Evolutionary conservation across 2,797 vertebrate species (phyloP).

Genomic region (Spea hammondii): DNA sequence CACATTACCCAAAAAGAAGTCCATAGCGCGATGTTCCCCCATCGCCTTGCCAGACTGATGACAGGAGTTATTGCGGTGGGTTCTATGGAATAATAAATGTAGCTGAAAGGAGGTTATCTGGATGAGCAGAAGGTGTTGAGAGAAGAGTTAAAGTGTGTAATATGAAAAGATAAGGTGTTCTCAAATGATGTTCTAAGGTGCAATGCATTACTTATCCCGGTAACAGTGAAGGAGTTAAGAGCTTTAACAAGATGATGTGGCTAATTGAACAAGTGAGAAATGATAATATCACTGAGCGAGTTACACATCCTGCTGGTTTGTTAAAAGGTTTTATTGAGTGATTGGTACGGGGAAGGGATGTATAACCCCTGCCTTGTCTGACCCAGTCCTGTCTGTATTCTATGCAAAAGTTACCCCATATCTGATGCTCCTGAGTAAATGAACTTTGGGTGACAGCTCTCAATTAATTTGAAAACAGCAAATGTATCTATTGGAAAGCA

Average conservation of each 20-base stretch:
- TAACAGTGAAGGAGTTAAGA: conserved; percentile 24
- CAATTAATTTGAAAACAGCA: neutral
- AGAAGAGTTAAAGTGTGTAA: neutral
- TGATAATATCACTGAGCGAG: conserved; percentile 26
- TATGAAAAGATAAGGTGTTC: neutral
- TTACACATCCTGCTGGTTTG: conserved; percentile 29
- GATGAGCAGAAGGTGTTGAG: neutral
- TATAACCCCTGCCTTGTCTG: neutral
- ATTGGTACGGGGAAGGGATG: neutral
- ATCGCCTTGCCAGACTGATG: no score
- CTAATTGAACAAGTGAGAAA: conserved; percentile 42
- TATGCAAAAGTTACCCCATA: neutral
- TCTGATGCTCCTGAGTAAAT: neutral
- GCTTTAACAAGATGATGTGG: conserved; percentile 37
- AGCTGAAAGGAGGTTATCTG: neutral
- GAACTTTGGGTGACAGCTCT: neutral
- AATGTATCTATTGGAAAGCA: neutral
- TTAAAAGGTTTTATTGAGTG: conserved; percentile 21
- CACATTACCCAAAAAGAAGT: no score
- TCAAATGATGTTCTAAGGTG: neutral
- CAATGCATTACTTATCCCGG: neutral
- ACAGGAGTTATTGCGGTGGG: no score
- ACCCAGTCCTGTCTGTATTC: neutral
- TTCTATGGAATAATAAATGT: no score
- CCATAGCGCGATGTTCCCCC: no score